Base-by-base conservation (phyloP, 2,113 vertebrate species). In the Neoarius graeffei region DNA sequence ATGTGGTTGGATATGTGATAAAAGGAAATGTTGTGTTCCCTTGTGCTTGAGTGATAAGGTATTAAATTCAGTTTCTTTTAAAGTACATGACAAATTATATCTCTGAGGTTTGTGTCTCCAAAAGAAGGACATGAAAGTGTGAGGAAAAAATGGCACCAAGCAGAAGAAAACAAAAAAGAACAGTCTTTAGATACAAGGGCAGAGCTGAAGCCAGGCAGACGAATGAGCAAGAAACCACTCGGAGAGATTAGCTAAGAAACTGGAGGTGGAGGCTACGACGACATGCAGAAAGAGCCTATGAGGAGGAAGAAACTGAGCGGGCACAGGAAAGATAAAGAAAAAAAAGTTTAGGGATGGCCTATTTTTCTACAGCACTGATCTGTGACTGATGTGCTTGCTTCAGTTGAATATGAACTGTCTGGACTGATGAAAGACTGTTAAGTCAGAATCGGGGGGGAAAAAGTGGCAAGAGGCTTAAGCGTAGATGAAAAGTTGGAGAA, bases 211-310 rank as follows among this genome's bases (percentile, higher is more conserved):
- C 57, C 80, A 74, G 73, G 79, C 48, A 88, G 59, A 74, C 84
- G 84, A 84, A 88, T 76, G 17, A 85, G 74, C 59, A 81, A 91
- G 64, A 81, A 83, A 25, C 60, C 56, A 84, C 27, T 85, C 56
- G 80, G 73, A 60, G 10, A 79, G 71, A 25, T 35, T 50, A 88
- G 48, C 82, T 79, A 27, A 79, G 87, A 67, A 62, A 85, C 84
- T 85, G 85, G 79, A 86, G 79, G 64, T 83, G 84, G 23, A 84
- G 73, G 62, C 76, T 86, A 74, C 82, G 66, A 86, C 62, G 79
- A 86, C 66, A 81, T 71, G 87, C 66, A 62, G 52, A 74, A 77
- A 73, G 71, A 83, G 76, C 62, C 90, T 85, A 89, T 89, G 90
- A 91, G 76, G 54, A 83, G 81, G 57, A 57, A 69, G 82, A 86